phyloP scores from a whole-genome alignment of 2,113 vertebrate species.

The Circaetus cinerascens region DNA sequence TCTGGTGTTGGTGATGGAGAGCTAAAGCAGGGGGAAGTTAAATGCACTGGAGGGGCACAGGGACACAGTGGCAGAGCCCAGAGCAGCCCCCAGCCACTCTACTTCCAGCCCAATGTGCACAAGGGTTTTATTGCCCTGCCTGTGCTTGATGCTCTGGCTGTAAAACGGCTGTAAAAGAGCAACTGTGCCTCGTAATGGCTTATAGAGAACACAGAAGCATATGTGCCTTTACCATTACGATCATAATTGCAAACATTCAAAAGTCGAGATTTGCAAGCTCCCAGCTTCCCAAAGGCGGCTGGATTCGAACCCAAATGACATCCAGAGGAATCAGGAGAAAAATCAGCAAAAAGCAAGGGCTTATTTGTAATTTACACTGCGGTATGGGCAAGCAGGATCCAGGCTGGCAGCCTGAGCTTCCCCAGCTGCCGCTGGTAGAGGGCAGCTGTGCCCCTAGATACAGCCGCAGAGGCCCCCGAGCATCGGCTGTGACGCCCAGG shows the following conservation, averaged over 20 bases:
- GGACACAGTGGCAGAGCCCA: not conserved
- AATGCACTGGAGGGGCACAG: not conserved
- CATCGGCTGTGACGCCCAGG: not conserved
- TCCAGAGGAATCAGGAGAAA: not conserved
- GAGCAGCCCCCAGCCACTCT: not conserved
- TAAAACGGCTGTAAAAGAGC: slow-evolving; percentile 16
- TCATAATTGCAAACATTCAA: slow-evolving; percentile 25
- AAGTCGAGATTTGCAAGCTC: slow-evolving; percentile 11
- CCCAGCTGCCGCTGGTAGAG: not conserved
- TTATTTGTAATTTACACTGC: not conserved
- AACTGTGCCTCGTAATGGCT: not conserved
- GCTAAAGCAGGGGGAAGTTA: not conserved
- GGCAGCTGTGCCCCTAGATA: not conserved
- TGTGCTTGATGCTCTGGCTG: not conserved
- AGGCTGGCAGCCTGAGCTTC: not conserved
- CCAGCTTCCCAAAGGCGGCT: not conserved
- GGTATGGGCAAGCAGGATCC: not conserved
- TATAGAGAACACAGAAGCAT: slow-evolving; percentile 10
- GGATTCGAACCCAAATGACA: not conserved
- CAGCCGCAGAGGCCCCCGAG: not conserved
- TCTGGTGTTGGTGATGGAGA: not conserved
- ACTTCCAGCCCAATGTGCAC: not conserved
- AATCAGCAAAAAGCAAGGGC: not conserved
- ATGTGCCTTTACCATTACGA: slow-evolving; percentile 39
- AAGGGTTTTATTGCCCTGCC: not conserved